Evolutionary conservation across 2,888 invertebrate species (phyloP).

Genomic region (Hyposoter didymator): DNA sequence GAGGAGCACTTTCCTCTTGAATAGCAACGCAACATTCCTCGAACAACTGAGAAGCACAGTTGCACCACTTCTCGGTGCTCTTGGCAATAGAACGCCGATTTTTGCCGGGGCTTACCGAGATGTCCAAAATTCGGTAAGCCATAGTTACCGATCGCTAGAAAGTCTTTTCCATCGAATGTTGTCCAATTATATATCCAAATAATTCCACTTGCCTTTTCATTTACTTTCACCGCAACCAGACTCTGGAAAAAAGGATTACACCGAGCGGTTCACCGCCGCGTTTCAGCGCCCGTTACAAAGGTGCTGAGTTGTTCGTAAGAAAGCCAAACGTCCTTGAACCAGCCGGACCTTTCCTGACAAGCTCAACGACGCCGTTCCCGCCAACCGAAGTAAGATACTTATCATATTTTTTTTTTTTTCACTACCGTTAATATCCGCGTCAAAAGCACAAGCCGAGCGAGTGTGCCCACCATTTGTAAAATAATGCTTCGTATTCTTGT

Average conservation of each 20-base stretch:
- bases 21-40: conserved; percentile 76
- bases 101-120: conserved; percentile 79
- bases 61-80: conserved; percentile 79
- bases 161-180: neutral
- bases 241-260: conserved; percentile 78
- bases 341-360: conserved; percentile 76
- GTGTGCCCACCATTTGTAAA: conserved; percentile 10
- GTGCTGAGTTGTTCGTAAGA: conserved; percentile 81
- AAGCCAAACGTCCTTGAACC: conserved; percentile 77
- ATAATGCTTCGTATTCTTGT: conserved; percentile 27
- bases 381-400: conserved; percentile 78
- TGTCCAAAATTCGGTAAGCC: conserved; percentile 77
- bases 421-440: conserved; percentile 5
- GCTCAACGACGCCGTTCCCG: conserved; percentile 77
- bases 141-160: neutral
- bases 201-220: neutral
- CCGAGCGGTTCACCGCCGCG: conserved; percentile 80
- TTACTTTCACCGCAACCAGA: conserved; percentile 70
- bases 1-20: conserved; percentile 75
- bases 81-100: conserved; percentile 79
- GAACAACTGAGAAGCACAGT: conserved; percentile 82
- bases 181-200: neutral
- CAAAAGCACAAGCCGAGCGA: neutral
- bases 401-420: conserved; percentile 21
- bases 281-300: conserved; percentile 82